These are phyloP conservation scores for Danio choprae DNA, from an alignment of 2,797 vertebrate species.

Conservation along the genomic window DNA sequence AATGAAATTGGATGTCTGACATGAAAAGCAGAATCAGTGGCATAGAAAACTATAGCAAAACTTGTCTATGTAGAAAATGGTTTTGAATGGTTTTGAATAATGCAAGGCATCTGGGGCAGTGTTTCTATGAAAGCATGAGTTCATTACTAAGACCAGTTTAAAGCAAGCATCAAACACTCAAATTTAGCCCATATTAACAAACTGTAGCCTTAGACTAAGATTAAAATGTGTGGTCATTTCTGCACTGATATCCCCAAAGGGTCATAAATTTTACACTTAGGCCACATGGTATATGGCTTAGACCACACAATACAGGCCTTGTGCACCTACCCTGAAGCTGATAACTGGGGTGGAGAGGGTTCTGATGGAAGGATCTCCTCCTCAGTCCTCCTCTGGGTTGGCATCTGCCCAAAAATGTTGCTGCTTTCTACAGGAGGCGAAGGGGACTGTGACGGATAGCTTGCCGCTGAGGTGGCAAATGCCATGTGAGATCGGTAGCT, in stretches of 20 bases:
- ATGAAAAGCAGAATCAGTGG: conserved; percentile 76
- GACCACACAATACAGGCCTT: conserved; percentile 71
- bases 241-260: conserved; percentile 57
- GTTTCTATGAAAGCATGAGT: conserved; percentile 48
- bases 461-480: conserved; percentile 88
- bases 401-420: conserved; percentile 92
- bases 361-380: conserved; percentile 96
- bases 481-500: conserved; percentile 88
- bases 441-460: conserved; percentile 88
- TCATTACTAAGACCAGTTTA: conserved; percentile 44
- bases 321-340: conserved; percentile 96
- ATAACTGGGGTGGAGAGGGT: conserved; percentile 90
- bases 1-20: conserved; percentile 72
- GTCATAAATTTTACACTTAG: conserved; percentile 38
- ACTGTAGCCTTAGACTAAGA: neutral
- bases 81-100: conserved; percentile 57
- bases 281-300: conserved; percentile 71
- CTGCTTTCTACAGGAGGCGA: conserved; percentile 87
- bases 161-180: conserved; percentile 37
- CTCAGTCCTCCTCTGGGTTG: conserved; percentile 88
- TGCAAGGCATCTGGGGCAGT: conserved; percentile 55
- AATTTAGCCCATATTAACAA: conserved; percentile 18
- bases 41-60: conserved; percentile 62
- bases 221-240: conserved; percentile 1
- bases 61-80: conserved; percentile 68